These are phyloP conservation scores for Panthera leo DNA, from an alignment of 2,113 vertebrate species.

Conservation along the genomic window DNA sequence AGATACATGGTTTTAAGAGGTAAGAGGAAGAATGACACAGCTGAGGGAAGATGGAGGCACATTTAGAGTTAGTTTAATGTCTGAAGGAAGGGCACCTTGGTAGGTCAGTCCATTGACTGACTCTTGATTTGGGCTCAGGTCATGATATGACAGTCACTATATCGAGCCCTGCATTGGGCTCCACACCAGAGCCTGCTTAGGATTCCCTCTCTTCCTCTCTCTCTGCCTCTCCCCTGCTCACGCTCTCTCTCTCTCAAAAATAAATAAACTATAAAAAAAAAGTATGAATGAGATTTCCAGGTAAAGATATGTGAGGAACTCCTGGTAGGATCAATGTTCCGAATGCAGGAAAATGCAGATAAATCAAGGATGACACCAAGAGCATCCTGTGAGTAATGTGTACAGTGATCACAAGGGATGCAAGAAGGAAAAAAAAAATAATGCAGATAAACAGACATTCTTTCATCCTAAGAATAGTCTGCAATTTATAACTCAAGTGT, in stretches of 20 bases:
- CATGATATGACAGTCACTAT: too few relatives aligned
- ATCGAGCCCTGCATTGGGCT: too few relatives aligned
- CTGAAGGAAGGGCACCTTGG: neutral
- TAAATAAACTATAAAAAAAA: neutral
- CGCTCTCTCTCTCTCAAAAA: too few relatives aligned
- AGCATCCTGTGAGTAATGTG: fast-evolving
- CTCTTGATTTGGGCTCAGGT: too few relatives aligned
- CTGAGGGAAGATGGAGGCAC: neutral
- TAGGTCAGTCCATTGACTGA: too few relatives aligned
- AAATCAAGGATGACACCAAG: neutral
- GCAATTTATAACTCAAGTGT: neutral
- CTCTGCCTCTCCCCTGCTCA: too few relatives aligned
- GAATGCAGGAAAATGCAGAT: neutral
- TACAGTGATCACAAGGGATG: neutral
- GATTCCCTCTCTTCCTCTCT: too few relatives aligned
- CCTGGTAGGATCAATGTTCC: neutral
- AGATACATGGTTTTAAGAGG: neutral
- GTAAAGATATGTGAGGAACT: neutral
- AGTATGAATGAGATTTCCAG: neutral
- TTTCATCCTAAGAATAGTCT: neutral
- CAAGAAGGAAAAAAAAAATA: neutral
- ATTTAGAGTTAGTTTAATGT: neutral
- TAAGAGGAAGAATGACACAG: neutral
- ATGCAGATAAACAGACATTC: neutral
- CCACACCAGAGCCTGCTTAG: too few relatives aligned